Evolutionary conservation across 2,113 vertebrate genomes (phyloP).

Genomic region (Lutjanus erythropterus): DNA sequence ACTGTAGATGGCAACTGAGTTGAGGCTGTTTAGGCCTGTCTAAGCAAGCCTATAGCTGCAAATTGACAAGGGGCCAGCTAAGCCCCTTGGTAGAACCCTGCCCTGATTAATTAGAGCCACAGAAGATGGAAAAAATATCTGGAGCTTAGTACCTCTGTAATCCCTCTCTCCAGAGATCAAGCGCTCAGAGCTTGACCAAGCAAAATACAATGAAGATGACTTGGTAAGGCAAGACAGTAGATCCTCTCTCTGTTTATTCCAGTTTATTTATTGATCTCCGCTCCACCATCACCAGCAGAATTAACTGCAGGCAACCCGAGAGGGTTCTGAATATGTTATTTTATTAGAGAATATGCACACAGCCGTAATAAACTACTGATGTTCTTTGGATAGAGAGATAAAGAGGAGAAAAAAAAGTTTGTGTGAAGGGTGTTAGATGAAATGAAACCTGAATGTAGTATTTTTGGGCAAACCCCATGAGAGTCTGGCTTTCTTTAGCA

Average conservation of each 20-base stretch:
- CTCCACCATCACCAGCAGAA: constrained; percentile 12
- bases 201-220: constrained; percentile 53
- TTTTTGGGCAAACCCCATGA: constrained; percentile 42
- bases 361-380: constrained; percentile 9
- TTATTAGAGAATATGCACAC: constrained; percentile 24
- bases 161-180: constrained; percentile 66
- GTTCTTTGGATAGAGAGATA: constrained; percentile 19
- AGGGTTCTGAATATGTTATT: constrained; percentile 9
- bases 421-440: constrained; percentile 23
- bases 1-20: constrained; percentile 35
- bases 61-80: constrained; percentile 77
- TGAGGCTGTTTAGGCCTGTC: constrained; percentile 50
- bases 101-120: constrained; percentile 79
- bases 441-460: constrained; percentile 47
- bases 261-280: constrained; percentile 24
- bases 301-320: constrained; percentile 13
- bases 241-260: constrained; percentile 26
- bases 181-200: constrained; percentile 62
- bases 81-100: constrained; percentile 68
- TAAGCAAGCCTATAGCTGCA: constrained; percentile 67
- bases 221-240: constrained; percentile 27
- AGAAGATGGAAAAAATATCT: constrained; percentile 70
- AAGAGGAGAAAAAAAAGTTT: constrained; percentile 8
- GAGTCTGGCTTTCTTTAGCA: constrained; percentile 60
- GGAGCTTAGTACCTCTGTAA: constrained; percentile 69